Evolutionary conservation across 92 coral and sea anemone genomes (phyloP), one percentile per base, ranked within the genome.

Genomic region (Siderastrea radians): DNA sequence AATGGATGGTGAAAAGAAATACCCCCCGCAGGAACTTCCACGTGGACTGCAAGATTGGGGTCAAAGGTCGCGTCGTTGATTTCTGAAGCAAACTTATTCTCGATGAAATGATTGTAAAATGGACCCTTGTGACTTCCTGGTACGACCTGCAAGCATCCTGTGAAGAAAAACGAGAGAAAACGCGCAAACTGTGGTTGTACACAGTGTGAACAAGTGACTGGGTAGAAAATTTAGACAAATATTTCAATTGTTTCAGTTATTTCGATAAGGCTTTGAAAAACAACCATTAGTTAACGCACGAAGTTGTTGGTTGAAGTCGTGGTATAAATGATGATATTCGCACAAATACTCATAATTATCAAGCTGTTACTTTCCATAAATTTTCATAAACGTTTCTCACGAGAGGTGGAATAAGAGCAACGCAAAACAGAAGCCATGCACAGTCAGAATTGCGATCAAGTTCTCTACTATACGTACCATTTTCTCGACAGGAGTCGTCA

Each of bases 401-500:
- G 38, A 26, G 38, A 26, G 38, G 38, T 53, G 57, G 10, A 53
- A 53, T 53, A 53, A 53, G 2, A 52, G 5, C 8, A 52, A 53
- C 0, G 6, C 7, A 53, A 1, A 53, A 53, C 1, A 53, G 57
- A 53, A 53, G 10, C 6, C 57, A 6, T 53, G 10, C 57, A 38
- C 7, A 6, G 38, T 64, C 3, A 38, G 4, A 13, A 14, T 3
- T 13, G 38, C 19, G 69, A 38, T 7, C 38, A 38, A 5, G 7
- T 14, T 64, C 26, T 7, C 7, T 70, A 26, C 38, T 26, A 26
- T 48, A n/a, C 92, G 48, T 57, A 90, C 92, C 94, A 71, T 92
- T 92, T 58, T 88, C 94, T n/a, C 43, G 74, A 8, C 70, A 53
- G 61, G 92, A 88, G 61, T 92, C 95, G 11, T 89, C 95, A 68